These are phyloP conservation scores for Neofelis nebulosa DNA, from an alignment of 2,113 vertebrate species.

Conservation along the genomic window DNA sequence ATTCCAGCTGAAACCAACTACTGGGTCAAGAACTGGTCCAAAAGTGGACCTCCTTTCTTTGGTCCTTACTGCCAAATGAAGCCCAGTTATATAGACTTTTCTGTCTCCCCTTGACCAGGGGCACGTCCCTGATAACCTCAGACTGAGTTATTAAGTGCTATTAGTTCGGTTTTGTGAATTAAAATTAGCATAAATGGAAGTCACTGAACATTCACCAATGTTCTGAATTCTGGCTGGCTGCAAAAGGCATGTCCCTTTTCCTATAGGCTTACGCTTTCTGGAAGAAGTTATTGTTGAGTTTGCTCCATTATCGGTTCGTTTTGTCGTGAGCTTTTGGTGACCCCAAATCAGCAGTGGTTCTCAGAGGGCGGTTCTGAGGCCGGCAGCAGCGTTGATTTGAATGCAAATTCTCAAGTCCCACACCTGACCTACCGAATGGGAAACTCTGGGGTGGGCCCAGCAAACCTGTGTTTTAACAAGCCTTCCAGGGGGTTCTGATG, in stretches of 20 bases:
- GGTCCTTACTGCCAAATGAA: background rate
- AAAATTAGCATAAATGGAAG: background rate
- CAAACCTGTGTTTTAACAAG: background rate
- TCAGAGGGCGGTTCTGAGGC: background rate
- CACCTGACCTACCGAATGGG: background rate
- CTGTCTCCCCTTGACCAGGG: background rate
- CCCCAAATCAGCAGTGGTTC: background rate
- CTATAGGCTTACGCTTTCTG: accelerated
- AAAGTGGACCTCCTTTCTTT: background rate
- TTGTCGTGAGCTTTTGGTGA: background rate
- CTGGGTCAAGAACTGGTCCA: background rate
- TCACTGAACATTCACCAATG: accelerated
- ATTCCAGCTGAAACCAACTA: background rate
- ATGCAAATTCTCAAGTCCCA: background rate
- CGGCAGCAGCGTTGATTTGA: background rate
- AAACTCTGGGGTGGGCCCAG: background rate
- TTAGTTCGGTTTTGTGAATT: accelerated
- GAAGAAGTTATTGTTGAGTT: background rate
- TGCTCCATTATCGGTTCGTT: accelerated
- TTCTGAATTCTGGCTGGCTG: background rate
- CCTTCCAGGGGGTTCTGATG: accelerated
- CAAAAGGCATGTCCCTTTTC: accelerated
- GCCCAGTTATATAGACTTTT: background rate
- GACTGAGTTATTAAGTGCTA: background rate
- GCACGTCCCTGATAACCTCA: background rate